Base-by-base conservation (phyloP, 2,888 invertebrate genomes). In the Amblyjoppa fuscipennis region DNA sequence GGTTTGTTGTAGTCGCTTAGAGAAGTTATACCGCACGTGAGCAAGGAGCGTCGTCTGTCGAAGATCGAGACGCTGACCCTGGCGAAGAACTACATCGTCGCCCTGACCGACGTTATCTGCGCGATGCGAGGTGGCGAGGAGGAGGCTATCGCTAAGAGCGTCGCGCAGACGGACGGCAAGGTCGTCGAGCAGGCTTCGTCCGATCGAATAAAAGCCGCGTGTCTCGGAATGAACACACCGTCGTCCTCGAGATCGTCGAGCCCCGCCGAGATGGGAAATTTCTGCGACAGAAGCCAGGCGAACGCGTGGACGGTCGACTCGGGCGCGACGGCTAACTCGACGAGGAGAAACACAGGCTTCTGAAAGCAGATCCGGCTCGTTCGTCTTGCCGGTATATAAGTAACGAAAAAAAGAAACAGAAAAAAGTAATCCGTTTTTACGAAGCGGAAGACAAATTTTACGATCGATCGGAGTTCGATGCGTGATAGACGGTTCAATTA, bases 11-110 rank as follows among this genome's bases (percentile, higher is more conserved):
- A 98, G 96, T 97, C 97, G 91, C 95, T 98, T 74, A 96, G 98
- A 45, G 96, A 97, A 92, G 98, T 98, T 2, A 98, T 98, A 89
- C 98, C 98, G 0, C 98, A 98, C 91, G 97, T 98, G 53, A 97
- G 97, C 93, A 97, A 97, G 94, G 97, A 97, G 89, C 95, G 98
- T 83, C 97, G 97, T 91, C 95, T 98, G 84, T 98, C 98, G 7
- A 98, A 98, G 95, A 97, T 98, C 90, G 98, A 98, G 94, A 98
- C 98, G 0, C 94, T 98, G 85, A 98, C 98, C 11, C 95, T 98
- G 93, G 98, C 98, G 90, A 98, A 97, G 95, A 98, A 98, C 94
- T 98, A 98, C 94, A 98, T 98, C 85, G 98, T 97, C 95, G 98
- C 98, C 16, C 95, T 98, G 87, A 98, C 98, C 38, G 98, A 98